These are phyloP conservation scores for Jacana jacana DNA, from an alignment of 2,113 vertebrate species.

Conservation along the genomic window DNA sequence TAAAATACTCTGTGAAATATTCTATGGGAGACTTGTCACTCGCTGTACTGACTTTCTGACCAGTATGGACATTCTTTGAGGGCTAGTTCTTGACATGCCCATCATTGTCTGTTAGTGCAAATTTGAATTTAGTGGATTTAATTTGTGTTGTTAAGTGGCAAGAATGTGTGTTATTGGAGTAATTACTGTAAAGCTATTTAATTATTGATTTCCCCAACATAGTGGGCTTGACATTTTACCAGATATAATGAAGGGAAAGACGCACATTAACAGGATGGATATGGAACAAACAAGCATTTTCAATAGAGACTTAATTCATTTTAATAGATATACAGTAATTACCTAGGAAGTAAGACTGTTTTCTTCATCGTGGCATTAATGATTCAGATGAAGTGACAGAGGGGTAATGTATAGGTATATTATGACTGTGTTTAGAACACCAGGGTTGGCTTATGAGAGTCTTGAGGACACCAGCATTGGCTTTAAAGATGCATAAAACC, in stretches of 20 bases:
- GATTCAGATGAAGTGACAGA: conserved; percentile 60
- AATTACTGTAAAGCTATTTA: conserved; percentile 75
- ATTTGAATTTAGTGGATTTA: conserved; percentile 63
- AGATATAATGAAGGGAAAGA: conserved; percentile 73
- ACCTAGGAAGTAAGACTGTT: conserved; percentile 52
- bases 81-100: background rate
- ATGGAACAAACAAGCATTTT: conserved; percentile 72
- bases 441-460: background rate
- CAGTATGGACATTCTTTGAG: background rate
- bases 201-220: conserved; percentile 76
- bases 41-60: background rate
- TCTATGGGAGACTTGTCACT: conserved; percentile 6
- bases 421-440: conserved; percentile 45
- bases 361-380: conserved; percentile 62
- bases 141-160: conserved; percentile 67
- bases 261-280: conserved; percentile 68
- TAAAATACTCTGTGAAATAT: background rate
- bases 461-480: conserved; percentile 15
- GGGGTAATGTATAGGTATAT: conserved; percentile 39
- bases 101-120: conserved; percentile 28
- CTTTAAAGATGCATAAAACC: conserved; percentile 46
- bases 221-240: conserved; percentile 70
- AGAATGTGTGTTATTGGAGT: conserved; percentile 65
- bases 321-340: conserved; percentile 75
- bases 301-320: conserved; percentile 71